Conservation (phyloP, 2,797 vertebrate species). For the Pipistrellus kuhlii region DNA sequence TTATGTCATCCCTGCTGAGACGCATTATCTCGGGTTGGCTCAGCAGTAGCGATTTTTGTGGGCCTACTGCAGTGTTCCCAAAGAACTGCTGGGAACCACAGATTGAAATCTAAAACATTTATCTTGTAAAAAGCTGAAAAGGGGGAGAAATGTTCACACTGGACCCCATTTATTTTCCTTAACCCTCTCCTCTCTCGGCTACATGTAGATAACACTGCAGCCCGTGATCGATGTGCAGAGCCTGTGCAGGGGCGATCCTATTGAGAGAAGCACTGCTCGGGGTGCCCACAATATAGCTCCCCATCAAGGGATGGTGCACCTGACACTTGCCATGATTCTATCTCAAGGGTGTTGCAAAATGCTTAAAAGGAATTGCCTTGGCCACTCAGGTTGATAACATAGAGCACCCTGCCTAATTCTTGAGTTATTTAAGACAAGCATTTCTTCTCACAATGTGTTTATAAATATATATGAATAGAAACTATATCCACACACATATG, state of each 20-base stretch:
- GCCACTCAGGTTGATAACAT: not conserved
- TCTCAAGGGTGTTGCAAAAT: slow-evolving; percentile 62
- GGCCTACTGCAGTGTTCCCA: slow-evolving; percentile 89
- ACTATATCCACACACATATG: not conserved
- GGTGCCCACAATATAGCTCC: slow-evolving; percentile 11
- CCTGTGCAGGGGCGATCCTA: not conserved
- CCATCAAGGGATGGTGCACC: not conserved
- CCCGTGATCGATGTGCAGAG: not conserved
- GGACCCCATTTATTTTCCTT: slow-evolving; percentile 82
- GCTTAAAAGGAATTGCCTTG: slow-evolving; percentile 61
- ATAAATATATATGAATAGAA: slow-evolving; percentile 47
- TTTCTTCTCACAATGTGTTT: not conserved
- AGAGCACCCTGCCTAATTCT: not conserved
- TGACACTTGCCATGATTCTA: slow-evolving; percentile 62
- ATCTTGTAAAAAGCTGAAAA: slow-evolving; percentile 88
- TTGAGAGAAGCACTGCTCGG: slow-evolving; percentile 41
- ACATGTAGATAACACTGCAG: not conserved
- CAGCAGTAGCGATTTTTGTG: slow-evolving; percentile 89
- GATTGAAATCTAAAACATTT: slow-evolving; percentile 90
- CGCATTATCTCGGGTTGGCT: slow-evolving; percentile 89
- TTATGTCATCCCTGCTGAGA: slow-evolving; percentile 92
- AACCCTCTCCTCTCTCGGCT: slow-evolving; percentile 83
- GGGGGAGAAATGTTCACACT: slow-evolving; percentile 85
- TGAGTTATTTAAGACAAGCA: slow-evolving; percentile 31
- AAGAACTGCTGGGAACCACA: slow-evolving; percentile 89